Percentiles rank a stretch among this genome's conserved stretches.
Conservation (phyloP, 2,797 vertebrate species). For the Carcharodon carcharias region DNA sequence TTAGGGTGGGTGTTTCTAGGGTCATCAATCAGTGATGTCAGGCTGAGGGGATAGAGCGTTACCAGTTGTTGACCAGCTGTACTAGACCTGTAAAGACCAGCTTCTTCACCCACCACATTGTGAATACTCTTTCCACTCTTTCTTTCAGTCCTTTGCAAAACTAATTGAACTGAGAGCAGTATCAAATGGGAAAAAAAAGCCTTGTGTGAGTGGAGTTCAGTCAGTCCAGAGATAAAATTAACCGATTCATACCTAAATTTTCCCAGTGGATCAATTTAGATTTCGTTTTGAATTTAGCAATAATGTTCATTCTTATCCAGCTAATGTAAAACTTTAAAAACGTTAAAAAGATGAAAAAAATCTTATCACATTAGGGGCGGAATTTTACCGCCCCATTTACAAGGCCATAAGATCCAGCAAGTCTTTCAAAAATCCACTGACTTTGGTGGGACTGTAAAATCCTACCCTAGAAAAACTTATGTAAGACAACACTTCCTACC, state of each 20-base stretch:
- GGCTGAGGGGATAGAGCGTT: background rate
- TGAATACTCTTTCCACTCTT: background rate
- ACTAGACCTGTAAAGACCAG: background rate
- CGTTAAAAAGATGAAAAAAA: background rate
- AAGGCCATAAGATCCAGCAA: too few species aligned
- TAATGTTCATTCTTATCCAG: background rate
- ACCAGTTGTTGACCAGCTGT: background rate
- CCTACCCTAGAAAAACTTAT: too few species aligned
- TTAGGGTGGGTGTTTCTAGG: background rate
- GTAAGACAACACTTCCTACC: background rate
- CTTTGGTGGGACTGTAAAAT: too few species aligned
- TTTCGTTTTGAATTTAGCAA: background rate
- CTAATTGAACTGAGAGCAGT: background rate
- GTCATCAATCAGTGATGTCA: background rate
- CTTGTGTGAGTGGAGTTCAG: background rate
- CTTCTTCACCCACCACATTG: background rate
- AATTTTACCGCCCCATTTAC: too few species aligned
- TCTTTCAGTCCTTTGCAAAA: background rate
- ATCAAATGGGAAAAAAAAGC: background rate
- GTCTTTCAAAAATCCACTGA: too few species aligned
- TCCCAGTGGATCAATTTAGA: background rate
- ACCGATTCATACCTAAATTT: background rate
- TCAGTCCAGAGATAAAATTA: background rate
- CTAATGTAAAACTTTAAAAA: background rate
- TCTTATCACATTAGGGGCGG: background rate